Evolutionary conservation across 2,113 vertebrate species (phyloP), one percentile per base, ranked within the genome.

Genomic region (Hirundichthys speculiger): DNA sequence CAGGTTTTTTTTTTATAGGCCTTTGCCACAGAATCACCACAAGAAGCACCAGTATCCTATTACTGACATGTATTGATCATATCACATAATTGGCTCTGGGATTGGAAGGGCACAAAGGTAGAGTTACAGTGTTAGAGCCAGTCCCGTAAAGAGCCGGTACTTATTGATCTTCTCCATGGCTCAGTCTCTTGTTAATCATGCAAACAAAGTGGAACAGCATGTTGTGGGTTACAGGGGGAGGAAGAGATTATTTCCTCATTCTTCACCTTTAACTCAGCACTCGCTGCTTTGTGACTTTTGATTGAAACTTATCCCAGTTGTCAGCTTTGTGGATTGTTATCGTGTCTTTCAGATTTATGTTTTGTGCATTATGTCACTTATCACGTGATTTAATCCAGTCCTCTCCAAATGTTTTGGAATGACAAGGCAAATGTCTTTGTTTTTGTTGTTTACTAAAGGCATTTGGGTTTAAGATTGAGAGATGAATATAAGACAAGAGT

Each of bases 41-140:
- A 46, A 72, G 45, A 57, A 73, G 74, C 24, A 41, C 76, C 62
- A 18, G 87, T 90, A 92, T 90, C 86, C 80, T 73, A 86, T 91
- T 90, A 89, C 88, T 22, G 75, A 82, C 61, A 45, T 11, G 34
- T 87, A 91, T 90, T 90, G 91, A 92, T 93, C 86, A 80, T 70
- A 80, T 90, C 87, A 69, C 79, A 64, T 90, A 91, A 92, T 90
- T 91, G 87, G 80, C 79, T 83, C 71, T 45, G 80, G 75, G 72
- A 64, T 45, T 58, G 88, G 74, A 82, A 77, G 76, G 67, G 83
- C 68, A 81, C 80, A 82, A 54, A 72, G 82, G 77, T 84, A 70
- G 78, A 78, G 86, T 90, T 88, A 76, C 90, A 84, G 45, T 55
- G 68, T 64, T 75, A 49, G 76, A 73, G 77, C 57, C 49, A 24